phyloP scores from a whole-genome alignment of 2,888 invertebrate species.

The Tanytarsus gracilentus region DNA sequence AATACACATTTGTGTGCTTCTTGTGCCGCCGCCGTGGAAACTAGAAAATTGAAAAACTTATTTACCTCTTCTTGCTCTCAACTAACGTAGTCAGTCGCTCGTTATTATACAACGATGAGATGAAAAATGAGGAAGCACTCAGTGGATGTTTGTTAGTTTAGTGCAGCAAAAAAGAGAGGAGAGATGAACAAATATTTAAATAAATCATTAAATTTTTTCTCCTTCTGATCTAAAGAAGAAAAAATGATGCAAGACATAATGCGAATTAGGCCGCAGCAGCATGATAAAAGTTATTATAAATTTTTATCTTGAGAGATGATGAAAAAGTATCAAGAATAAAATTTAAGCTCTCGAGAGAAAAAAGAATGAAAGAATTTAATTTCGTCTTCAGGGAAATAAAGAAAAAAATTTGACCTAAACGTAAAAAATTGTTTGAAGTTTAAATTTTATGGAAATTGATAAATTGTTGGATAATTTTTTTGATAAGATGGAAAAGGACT shows the following conservation, averaged over 20 bases:
- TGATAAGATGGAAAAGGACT: too few species aligned
- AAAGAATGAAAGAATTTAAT: too few species aligned
- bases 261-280: background rate
- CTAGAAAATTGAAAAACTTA: conserved; percentile 27
- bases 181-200: conserved; percentile 23
- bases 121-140: background rate
- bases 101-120: background rate
- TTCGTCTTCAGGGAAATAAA: too few species aligned
- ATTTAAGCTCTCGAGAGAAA: too few species aligned
- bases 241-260: too few species aligned
- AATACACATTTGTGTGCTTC: conserved; percentile 21
- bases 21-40: background rate
- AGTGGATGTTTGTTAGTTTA: conserved; percentile 13
- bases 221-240: too few species aligned
- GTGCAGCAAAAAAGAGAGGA: too few species aligned
- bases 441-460: too few species aligned
- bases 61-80: background rate
- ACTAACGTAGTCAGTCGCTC: background rate
- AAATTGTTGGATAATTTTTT: too few species aligned
- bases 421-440: too few species aligned
- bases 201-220: conserved; percentile 23
- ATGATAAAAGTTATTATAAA: background rate
- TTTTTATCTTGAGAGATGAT: background rate
- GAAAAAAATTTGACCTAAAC: too few species aligned
- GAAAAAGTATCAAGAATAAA: too few species aligned